Evolutionary conservation across 1,140 invertebrate genomes (phyloP).

Genomic region (Aphidius gifuensis): DNA sequence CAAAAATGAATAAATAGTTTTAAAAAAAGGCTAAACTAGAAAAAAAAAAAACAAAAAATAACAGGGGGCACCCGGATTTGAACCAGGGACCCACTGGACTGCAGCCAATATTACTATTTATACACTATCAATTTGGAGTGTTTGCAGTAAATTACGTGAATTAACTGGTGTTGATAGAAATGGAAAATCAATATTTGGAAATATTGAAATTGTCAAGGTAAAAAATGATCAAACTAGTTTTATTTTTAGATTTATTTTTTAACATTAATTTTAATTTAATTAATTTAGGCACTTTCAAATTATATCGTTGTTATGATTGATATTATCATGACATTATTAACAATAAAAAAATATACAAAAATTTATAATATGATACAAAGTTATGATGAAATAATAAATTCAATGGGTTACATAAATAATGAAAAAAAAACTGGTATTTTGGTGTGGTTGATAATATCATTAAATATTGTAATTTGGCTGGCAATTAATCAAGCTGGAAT

Average conservation of each 20-base stretch:
- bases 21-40: too few species aligned
- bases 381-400: conserved; percentile 35
- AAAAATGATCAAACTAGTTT: neutral
- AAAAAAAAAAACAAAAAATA: too few species aligned
- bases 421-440: conserved; percentile 29
- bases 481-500: conserved; percentile 38
- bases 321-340: conserved; percentile 21
- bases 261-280: conserved; percentile 1
- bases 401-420: conserved; percentile 35
- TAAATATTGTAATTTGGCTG: conserved; percentile 32
- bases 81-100: conserved; percentile 1
- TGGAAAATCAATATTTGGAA: conserved; percentile 17
- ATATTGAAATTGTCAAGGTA: conserved; percentile 40
- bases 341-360: conserved; percentile 28
- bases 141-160: conserved; percentile 19
- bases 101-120: conserved; percentile 25
- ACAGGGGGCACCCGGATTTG: conserved; percentile 10
- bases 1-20: too few species aligned
- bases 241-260: conserved; percentile 5
- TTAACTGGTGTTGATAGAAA: neutral
- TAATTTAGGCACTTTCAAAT: conserved; percentile 38
- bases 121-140: conserved; percentile 24
- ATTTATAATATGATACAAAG: conserved; percentile 44
- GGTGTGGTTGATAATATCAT: conserved; percentile 30
- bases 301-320: conserved; percentile 30